These are phyloP conservation scores for Eurosta solidaginis DNA, from an alignment of 1,140 invertebrate species.

Conservation along the genomic window DNA sequence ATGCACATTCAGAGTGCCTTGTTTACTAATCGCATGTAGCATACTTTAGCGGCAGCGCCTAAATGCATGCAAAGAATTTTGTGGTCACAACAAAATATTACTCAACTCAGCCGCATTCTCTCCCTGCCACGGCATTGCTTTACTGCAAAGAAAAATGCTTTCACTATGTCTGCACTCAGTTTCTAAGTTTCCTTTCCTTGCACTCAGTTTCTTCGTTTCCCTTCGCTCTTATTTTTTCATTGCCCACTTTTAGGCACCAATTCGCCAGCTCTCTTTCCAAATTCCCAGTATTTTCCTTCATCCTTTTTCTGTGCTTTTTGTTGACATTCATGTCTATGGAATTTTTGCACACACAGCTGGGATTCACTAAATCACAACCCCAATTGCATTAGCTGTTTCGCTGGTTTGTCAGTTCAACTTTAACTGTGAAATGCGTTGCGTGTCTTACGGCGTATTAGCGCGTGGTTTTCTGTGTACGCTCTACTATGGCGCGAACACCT, in stretches of 20 bases:
- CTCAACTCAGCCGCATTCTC: background rate
- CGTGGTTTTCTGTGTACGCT: background rate
- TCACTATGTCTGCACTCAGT: background rate
- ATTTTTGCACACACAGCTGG: background rate
- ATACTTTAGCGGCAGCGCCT: background rate
- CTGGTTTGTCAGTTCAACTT: background rate
- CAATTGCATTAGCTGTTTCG: background rate
- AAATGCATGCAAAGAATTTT: constrained; percentile 20
- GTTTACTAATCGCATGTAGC: background rate
- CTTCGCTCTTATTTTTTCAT: background rate
- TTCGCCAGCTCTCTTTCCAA: background rate
- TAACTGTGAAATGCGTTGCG: constrained; percentile 29
- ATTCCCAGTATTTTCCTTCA: background rate
- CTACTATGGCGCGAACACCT: background rate
- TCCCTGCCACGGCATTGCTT: background rate
- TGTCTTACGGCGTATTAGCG: constrained; percentile 2
- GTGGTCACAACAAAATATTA: constrained; percentile 11
- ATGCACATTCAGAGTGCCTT: background rate
- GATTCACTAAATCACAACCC: constrained; percentile 26
- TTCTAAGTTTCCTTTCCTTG: background rate
- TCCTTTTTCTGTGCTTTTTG: background rate
- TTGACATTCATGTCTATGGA: background rate
- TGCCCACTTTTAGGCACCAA: background rate
- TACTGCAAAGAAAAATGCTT: no score
- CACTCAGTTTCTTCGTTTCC: background rate